Evolutionary conservation across 2,113 vertebrate species (phyloP), one percentile per base, ranked within the genome.

Genomic region (Columba livia): DNA sequence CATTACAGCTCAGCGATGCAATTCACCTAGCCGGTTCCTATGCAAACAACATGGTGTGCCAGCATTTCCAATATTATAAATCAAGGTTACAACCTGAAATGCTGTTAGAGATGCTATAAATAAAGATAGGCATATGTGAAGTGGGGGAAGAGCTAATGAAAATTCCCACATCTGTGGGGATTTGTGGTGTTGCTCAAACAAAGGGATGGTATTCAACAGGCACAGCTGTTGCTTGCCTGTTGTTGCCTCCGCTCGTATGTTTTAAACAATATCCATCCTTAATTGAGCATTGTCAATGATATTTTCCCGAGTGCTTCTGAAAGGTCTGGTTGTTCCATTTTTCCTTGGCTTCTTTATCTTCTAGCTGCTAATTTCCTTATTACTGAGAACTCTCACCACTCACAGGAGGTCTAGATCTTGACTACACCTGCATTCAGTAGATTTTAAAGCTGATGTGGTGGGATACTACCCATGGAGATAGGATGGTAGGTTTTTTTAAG

Each of bases 221-320:
- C 94, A 62, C 93, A 93, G 93, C 86, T 96, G 85, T 67, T 89
- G 70, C 74, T 88, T 64, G 85, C 80, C 57, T 85, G 69, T 32
- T 85, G 29, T 83, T 88, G 71, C 69, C 79, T 88, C 89, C 15
- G 0, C 20, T 38, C 75, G 34, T 51, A 81, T 14, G 2, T 95
- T 93, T 92, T 92, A 95, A 95, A 89, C 60, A 87, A 89, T 67
- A 85, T 79, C 50, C 81, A 70, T 71, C 78, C 69, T 96, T 84
- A 88, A 88, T 34, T 66, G 80, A 93, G 53, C 51, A 60, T 53
- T 70, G 28, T 4, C 48, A 44, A 53, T 23, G 6, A 47, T 69
- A 69, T 67, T 91, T 91, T 93, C 67, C 69, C 88, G 75, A 94
- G 40, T 4, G 6, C 60, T 47, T 77, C 66, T 66, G 42, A 28